Conservation (phyloP, 2,888 invertebrate genomes). For the Pristionchus maxplancki region DNA sequence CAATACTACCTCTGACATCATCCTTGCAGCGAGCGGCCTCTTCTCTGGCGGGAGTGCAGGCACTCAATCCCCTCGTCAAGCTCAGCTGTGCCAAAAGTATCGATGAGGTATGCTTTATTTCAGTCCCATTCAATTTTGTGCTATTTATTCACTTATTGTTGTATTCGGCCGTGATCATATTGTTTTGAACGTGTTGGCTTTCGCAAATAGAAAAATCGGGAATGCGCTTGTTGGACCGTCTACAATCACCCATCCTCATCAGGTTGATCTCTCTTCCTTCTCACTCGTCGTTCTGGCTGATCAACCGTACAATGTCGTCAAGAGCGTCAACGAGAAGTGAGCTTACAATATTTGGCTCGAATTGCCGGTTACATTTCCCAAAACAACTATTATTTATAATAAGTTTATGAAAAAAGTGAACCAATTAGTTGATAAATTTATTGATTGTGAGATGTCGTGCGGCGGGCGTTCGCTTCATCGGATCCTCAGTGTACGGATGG, state of each 20-base stretch:
- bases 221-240: no score
- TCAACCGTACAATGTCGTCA: slow-evolving; percentile 82
- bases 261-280: slow-evolving; percentile 79
- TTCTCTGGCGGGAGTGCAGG: slow-evolving; percentile 86
- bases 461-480: slow-evolving; percentile 83
- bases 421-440: neutral
- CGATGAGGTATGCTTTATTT: neutral
- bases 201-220: no score
- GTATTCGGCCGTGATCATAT: no score
- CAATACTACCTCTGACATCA: no score
- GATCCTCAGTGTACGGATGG: slow-evolving; percentile 90
- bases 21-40: slow-evolving; percentile 87
- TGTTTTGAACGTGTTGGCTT: no score
- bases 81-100: slow-evolving; percentile 81
- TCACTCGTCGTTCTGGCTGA: slow-evolving; percentile 90
- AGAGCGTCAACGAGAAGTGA: slow-evolving; percentile 59
- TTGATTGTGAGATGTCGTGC: slow-evolving; percentile 80
- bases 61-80: slow-evolving; percentile 94
- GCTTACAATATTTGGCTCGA: neutral
- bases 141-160: neutral
- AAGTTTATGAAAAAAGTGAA: no score
- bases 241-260: neutral
- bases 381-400: no score
- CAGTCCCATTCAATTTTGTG: neutral
- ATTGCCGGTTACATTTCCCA: no score